These are phyloP conservation scores for Apamea crenata DNA, from an alignment of 2,888 invertebrate genomes.

Conservation along the genomic window DNA sequence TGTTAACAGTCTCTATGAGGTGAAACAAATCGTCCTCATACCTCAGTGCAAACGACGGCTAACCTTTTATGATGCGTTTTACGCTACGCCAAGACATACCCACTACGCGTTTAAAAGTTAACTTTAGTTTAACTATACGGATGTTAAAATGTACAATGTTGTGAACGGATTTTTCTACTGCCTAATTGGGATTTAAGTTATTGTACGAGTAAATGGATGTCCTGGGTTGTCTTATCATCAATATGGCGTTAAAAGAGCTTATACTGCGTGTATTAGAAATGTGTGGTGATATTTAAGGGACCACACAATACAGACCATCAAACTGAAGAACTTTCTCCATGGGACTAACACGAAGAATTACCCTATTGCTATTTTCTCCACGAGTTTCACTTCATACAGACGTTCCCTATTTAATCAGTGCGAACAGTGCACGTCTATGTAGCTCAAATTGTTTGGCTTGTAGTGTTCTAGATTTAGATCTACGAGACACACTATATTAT, in stretches of 20 bases:
- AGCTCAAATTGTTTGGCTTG: too few relatives aligned
- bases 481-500: too few relatives aligned
- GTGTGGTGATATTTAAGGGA: neutral
- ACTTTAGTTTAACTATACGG: slow-evolving; percentile 50
- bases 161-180: slow-evolving; percentile 3
- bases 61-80: slow-evolving; percentile 81
- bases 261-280: neutral
- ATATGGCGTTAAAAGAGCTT: neutral
- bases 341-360: too few relatives aligned
- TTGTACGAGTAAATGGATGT: neutral
- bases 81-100: slow-evolving; percentile 72
- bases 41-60: slow-evolving; percentile 75
- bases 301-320: neutral
- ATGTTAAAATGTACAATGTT: slow-evolving; percentile 68
- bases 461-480: too few relatives aligned
- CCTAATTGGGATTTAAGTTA: neutral
- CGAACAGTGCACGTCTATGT: too few relatives aligned
- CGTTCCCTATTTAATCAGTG: too few relatives aligned
- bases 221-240: neutral
- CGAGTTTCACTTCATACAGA: too few relatives aligned
- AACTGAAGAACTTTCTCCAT: neutral
- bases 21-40: slow-evolving; percentile 81
- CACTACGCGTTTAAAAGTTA: slow-evolving; percentile 73
- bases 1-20: slow-evolving; percentile 72
- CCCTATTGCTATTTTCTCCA: too few relatives aligned